phyloP scores from a whole-genome alignment of 2,888 invertebrate genomes.

The Parascotia fuliginaria region DNA sequence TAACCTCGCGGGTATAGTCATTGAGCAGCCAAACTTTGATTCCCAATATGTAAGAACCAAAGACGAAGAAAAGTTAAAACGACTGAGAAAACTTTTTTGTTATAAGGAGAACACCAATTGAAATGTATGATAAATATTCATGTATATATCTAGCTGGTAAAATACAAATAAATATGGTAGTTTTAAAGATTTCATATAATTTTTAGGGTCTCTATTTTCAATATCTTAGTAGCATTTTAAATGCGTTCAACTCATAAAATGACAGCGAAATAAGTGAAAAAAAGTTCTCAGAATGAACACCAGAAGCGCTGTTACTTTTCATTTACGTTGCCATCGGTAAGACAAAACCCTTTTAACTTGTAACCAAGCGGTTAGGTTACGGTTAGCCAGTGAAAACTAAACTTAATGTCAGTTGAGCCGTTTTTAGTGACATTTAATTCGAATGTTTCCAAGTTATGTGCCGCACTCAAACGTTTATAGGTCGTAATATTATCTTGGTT shows the following conservation, averaged over 20 bases:
- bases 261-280: too few species aligned
- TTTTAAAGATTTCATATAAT: too few species aligned
- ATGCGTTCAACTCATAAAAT: too few species aligned
- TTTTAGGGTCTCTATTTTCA: too few species aligned
- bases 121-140: not conserved
- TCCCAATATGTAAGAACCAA: not conserved
- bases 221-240: too few species aligned
- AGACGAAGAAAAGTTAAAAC: not conserved
- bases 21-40: slow-evolving; percentile 1
- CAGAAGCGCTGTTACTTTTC: too few species aligned
- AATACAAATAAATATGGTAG: too few species aligned
- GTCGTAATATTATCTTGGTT: slow-evolving; percentile 34
- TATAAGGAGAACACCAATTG: not conserved
- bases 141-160: not conserved
- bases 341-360: not conserved
- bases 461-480: slow-evolving; percentile 33
- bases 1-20: not conserved
- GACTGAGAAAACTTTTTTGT: not conserved
- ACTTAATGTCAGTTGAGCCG: slow-evolving; percentile 14
- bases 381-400: slow-evolving; percentile 10
- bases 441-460: slow-evolving; percentile 33
- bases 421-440: slow-evolving; percentile 37
- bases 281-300: too few species aligned
- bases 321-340: too few species aligned
- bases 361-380: not conserved